Base-by-base conservation (phyloP, 2,113 vertebrate species). In the Vombatus ursinus region DNA sequence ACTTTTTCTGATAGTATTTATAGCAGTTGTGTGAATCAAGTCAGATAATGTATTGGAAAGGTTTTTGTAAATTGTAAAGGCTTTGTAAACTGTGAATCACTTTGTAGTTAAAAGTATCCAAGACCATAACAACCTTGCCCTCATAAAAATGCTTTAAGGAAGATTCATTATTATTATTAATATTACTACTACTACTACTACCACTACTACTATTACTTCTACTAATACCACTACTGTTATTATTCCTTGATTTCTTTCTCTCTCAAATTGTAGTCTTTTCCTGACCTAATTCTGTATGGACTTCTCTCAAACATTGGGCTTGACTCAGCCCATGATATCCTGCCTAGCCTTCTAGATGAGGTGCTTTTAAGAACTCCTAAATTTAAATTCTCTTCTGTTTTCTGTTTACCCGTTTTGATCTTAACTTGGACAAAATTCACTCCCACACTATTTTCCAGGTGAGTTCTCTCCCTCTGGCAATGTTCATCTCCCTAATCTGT, bases 131-230 rank as follows among this genome's bases (percentile, higher is more conserved):
- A 7, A 8, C 68, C 7, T 84, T 44, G n/a, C 7, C 22, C 19
- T 84, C 12, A 37, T 23, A 77, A n/a, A 77, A 77, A 77, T 68
- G 57, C 12, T 68, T 68, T 68, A 68, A 68, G 31, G 31, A 68
- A 37, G 28, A 37, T 68, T 68, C 2, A 37, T 68, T 14, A 37
- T 37, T 37, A 25, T 53, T 51, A 51, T 51, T 51, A 11, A 10
- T 51, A 51, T 51, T 51, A 12, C 50, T 51, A 11, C 12, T 51
- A 3, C 0, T 52, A 3, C 52, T 52, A 2, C 51, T 52, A 19
- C 51, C 3, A 19, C 51, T 19, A 31, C 3, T 25, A 31, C 10
- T 16, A 37, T 7, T 0, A 31, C 0, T 9, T 12, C 0, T 9
- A 12, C 10, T 5, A 53, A 0, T 22, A 53, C 1, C 52, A 53